phyloP scores from a whole-genome alignment of 2,113 vertebrate genomes.

The Gobiocypris rarus region DNA sequence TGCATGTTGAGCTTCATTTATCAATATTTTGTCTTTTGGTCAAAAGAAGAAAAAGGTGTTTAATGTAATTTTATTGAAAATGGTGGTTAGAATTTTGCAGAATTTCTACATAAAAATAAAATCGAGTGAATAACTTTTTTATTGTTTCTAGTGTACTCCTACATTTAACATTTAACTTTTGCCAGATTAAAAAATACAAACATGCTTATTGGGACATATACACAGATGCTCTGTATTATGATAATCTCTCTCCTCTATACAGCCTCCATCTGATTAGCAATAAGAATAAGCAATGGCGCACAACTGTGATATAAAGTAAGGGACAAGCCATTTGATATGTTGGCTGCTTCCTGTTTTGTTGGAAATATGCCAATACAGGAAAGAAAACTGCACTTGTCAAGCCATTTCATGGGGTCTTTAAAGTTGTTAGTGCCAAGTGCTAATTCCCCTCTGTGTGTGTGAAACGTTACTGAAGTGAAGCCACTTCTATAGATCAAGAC shows the following conservation, averaged over 20 bases:
- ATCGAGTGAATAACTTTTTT: neutral
- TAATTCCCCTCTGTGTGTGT: neutral
- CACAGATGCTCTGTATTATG: neutral
- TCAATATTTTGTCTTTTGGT: neutral
- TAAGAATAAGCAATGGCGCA: neutral
- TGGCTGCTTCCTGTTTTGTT: neutral
- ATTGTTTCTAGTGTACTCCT: neutral
- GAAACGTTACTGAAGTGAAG: neutral
- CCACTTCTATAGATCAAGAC: neutral
- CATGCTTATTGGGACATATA: neutral
- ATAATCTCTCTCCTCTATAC: neutral
- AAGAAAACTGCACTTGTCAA: neutral
- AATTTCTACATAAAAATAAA: neutral
- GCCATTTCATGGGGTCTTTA: neutral
- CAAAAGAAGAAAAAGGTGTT: neutral
- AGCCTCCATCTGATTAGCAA: too few species aligned
- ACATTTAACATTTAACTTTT: neutral
- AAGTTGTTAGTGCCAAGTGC: neutral
- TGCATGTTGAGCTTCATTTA: neutral
- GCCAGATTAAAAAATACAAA: too few species aligned
- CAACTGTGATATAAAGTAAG: neutral
- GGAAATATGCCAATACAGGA: neutral
- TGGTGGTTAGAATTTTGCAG: neutral
- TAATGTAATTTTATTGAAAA: neutral
- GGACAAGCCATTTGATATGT: neutral